phyloP scores from a whole-genome alignment of 2,888 invertebrate species.

The Conops quadrifasciatus region DNA sequence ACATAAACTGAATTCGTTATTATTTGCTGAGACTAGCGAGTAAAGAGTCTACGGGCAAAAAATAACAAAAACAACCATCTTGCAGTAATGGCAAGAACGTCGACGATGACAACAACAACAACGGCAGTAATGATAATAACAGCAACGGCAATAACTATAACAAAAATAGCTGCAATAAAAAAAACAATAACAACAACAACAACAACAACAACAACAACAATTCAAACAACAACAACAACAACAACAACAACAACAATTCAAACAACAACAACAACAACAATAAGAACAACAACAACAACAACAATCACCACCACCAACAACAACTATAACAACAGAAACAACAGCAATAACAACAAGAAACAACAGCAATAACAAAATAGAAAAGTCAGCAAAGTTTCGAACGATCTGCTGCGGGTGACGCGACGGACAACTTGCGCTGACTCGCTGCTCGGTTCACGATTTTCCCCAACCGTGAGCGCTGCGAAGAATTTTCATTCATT shows the following conservation, averaged over 20 bases:
- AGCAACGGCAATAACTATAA: conserved; percentile 8
- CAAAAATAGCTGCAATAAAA: neutral
- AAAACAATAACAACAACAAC: conserved; percentile 1
- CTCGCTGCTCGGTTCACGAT: conserved; percentile 44
- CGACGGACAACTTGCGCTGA: conserved; percentile 10
- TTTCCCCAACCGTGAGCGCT: conserved; percentile 52
- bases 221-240: neutral
- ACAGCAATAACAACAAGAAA: neutral
- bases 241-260: too few species aligned
- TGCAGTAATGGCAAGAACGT: too few species aligned
- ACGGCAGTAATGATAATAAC: too few species aligned
- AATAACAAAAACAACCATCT: neutral
- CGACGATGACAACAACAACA: too few species aligned
- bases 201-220: neutral
- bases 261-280: too few species aligned
- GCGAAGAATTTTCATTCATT: conserved; percentile 57
- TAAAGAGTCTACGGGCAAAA: neutral
- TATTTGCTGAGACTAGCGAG: neutral
- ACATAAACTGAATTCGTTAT: neutral
- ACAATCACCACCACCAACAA: neutral
- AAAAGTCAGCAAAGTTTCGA: conserved; percentile 31
- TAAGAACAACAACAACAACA: neutral
- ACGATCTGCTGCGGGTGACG: conserved; percentile 28
- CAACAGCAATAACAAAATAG: neutral
- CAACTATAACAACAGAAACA: neutral